Evolutionary conservation across 2,797 vertebrate genomes (phyloP), one percentile per base, ranked within the genome.

Genomic region (Mallotus villosus): DNA sequence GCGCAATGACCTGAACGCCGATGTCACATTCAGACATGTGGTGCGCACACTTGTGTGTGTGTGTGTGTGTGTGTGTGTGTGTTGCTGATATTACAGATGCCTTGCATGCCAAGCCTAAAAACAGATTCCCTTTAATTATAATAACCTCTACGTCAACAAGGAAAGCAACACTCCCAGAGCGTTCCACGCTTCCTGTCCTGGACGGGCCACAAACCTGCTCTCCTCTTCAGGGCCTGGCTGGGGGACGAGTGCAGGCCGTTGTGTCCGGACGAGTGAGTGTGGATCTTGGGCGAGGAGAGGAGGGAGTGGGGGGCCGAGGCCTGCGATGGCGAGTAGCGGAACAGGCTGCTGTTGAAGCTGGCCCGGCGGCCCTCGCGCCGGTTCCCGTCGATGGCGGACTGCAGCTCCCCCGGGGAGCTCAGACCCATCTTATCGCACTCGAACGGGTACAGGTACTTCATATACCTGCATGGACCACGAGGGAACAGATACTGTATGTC

Each of bases 341-440:
- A 94, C 34, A 95, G 82, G 4, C 94, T 92, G 70, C 93, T 94
- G 84, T 93, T 95, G 88, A 95, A 96, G 84, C 94, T 93, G 71
- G 95, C 94, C 68, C 95, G 90, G 8, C 95, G 89, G 55, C 95
- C 95, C 78, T 96, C 95, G 76, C 95, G 89, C 17, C 95, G 89
- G 85, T 96, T 96, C 81, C 95, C 95, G 1, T 96, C 95, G 0
- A 96, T 96, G 16, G 95, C 95, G 0, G 94, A 94, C 91, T 96
- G 95, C 1, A 96, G 91, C 81, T 96, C 94, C 0, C 94, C 94
- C 0, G 95, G 95, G 61, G 95, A 96, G 78, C 94, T 95, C 78
- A 96, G 89, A 1, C 93, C 93, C 68, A 95, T 96, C 92, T 95
- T 96, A 87, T 96, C 95, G 24, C 95, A 95, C 82, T 96, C 95